These are phyloP conservation scores for Vidua chalybeata DNA, from an alignment of 2,113 vertebrate genomes.

Conservation along the genomic window DNA sequence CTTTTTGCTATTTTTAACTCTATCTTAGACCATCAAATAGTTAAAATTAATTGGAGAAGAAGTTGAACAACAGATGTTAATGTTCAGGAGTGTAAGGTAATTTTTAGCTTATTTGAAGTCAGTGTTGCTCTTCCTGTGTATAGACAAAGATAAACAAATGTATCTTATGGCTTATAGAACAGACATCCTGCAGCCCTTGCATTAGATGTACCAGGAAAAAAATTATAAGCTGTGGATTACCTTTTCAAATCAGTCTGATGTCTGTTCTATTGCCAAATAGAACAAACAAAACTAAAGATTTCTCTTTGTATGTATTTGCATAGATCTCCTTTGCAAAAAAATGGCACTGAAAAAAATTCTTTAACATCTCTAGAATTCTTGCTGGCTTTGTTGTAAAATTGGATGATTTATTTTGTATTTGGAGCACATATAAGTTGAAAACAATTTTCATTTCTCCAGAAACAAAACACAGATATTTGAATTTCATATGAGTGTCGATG, in stretches of 20 bases:
- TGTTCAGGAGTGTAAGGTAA: background rate
- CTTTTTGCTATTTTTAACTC: background rate
- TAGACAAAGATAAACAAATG: background rate
- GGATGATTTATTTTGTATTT: background rate
- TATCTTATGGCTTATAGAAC: background rate
- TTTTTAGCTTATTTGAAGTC: background rate
- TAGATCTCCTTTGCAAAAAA: background rate
- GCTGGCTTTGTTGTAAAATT: background rate
- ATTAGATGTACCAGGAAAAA: background rate
- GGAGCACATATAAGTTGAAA: background rate
- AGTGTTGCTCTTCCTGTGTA: background rate
- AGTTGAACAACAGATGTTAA: background rate
- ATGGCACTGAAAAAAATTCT: fast-evolving
- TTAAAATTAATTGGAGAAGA: background rate
- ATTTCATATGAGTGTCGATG: background rate
- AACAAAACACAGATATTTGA: background rate
- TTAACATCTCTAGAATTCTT: background rate
- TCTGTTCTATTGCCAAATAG: background rate
- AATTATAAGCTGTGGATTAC: background rate
- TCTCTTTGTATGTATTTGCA: background rate
- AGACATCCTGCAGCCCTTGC: background rate
- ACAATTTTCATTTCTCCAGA: background rate
- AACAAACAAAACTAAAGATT: background rate
- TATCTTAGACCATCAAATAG: background rate
- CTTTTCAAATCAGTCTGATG: background rate